phyloP scores from a whole-genome alignment of 2,113 vertebrate species.

The Tetrax tetrax region DNA sequence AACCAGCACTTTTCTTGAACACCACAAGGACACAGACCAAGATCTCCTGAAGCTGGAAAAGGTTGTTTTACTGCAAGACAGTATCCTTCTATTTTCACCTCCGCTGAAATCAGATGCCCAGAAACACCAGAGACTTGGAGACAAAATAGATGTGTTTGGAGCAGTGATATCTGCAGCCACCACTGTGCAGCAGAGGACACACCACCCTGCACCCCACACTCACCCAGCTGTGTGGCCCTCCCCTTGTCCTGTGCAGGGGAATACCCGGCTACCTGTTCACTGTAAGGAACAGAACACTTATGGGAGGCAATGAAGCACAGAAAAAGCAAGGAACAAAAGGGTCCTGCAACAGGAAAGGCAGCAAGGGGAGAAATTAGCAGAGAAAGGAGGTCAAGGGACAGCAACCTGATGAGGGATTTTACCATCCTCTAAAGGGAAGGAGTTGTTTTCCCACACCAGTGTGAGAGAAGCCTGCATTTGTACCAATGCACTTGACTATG shows the following conservation, averaged over 20 bases:
- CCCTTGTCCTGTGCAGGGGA: fast-evolving
- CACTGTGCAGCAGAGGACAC: neutral
- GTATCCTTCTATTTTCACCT: neutral
- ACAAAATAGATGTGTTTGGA: neutral
- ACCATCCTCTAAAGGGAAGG: neutral
- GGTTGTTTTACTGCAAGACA: neutral
- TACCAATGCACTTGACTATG: fast-evolving
- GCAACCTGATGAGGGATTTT: fast-evolving
- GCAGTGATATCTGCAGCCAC: neutral
- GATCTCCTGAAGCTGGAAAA: neutral
- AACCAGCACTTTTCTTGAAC: neutral
- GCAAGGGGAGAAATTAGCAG: fast-evolving
- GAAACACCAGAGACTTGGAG: neutral
- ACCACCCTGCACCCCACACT: fast-evolving
- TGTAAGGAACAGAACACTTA: fast-evolving
- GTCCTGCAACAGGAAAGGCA: neutral
- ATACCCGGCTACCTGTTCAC: fast-evolving
- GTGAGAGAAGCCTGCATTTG: neutral
- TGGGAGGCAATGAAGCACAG: fast-evolving
- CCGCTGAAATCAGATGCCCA: neutral
- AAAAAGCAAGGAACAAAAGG: neutral
- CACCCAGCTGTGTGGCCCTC: neutral
- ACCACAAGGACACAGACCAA: neutral
- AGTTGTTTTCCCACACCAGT: neutral
- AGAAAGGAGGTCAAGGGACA: neutral